Evolutionary conservation across 2,888 invertebrate genomes (phyloP), one percentile per base, ranked within the genome.

Genomic region (Hypomecis punctinalis): DNA sequence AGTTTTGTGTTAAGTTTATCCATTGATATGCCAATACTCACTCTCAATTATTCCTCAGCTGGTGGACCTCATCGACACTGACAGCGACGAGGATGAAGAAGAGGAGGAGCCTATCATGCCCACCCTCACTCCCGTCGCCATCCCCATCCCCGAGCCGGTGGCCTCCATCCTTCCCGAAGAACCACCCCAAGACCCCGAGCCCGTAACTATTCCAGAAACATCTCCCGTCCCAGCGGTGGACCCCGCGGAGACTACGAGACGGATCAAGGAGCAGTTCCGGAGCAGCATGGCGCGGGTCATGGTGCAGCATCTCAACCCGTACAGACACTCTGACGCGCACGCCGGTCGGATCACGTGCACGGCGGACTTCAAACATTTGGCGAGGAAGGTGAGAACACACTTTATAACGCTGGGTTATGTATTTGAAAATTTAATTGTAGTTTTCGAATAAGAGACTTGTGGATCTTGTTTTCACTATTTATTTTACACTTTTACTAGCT

Each of bases 361-460:
- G 0, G 97, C 98, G 49, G 99, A 99, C 87, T 97, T 99, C 87
- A 98, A 98, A 85, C 98, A 98, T 91, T 94, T 99, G 61, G 98
- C 98, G 5, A 94, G 98, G 89, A 99, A 98, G 95, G 97, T 97
- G 87, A 79, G 80, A 73, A 13, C n/a, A n/a, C n/a, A n/a, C n/a
- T n/a, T n/a, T n/a, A n/a, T n/a, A n/a, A n/a, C n/a, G n/a, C n/a
- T n/a, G n/a, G n/a, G n/a, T n/a, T n/a, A n/a, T n/a, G n/a, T n/a
- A n/a, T n/a, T n/a, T n/a, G n/a, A n/a, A n/a, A n/a, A n/a, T n/a
- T n/a, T n/a, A n/a, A n/a, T n/a, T n/a, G n/a, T n/a, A n/a, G n/a
- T n/a, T n/a, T n/a, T n/a, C n/a, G n/a, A n/a, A n/a, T n/a, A n/a
- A n/a, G n/a, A n/a, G n/a, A n/a, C n/a, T n/a, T n/a, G n/a, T n/a